Evolutionary conservation across 2,888 invertebrate species (phyloP), one percentile per base, ranked within the genome.

Genomic region (Napeogenes inachia): DNA sequence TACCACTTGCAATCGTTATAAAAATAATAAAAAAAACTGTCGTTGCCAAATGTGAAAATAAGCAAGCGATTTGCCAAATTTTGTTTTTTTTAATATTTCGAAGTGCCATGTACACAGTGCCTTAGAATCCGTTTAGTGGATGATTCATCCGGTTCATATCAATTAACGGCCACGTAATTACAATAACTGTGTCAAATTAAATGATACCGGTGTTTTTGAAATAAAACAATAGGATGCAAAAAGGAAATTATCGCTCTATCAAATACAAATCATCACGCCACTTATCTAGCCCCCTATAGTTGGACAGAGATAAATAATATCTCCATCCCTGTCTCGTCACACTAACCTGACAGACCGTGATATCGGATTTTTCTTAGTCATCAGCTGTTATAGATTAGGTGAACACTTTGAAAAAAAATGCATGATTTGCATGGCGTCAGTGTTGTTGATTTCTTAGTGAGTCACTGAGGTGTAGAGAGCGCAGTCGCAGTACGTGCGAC

Each of bases 231-330:
- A 78, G 78, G 73, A 77, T 75, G 76, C 74, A 77, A 78, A 82
- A 78, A 79, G 81, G 85, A 79, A 85, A 84, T 82, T 82, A 86
- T 83, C 85, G 81, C 73, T 73, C 71, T 84, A 86, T 87, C 87
- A 82, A 84, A 89, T 87, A 86, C 83, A 87, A 87, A 88, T 85
- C 77, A 81, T 81, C 80, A 76, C 73, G 77, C 80, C 78, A 82
- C 78, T 85, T 87, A 86, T 85, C 85, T 79, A 79, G 77, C 73
- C 86, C 87, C 88, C 87, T 80, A 79, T 73, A 67, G 77, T 65
- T 69, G 75, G 81, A 87, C 74, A 63, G 80, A 74, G 84, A 84
- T 63, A 69, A 68, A 56, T 56, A 71, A 77, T 78, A 71, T 70
- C 42, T 63, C 71, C 61, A 69, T 84, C 80, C 79, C 85, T 68